Base-by-base conservation (phyloP, 2,888 invertebrate genomes). In the Geophilus truncorum region DNA sequence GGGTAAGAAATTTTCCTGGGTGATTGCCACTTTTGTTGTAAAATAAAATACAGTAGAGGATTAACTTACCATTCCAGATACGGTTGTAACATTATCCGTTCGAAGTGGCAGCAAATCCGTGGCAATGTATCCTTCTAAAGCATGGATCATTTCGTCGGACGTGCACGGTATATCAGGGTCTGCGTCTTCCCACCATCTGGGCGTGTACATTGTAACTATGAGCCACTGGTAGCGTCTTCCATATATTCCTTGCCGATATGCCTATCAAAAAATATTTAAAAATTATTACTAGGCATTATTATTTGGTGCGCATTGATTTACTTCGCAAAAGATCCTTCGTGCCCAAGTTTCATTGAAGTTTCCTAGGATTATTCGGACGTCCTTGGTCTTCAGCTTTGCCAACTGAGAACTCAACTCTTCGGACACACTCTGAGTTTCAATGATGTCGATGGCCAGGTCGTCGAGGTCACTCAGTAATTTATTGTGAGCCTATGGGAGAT, bases 261-360 rank as follows among this genome's bases (percentile, higher is more conserved):
- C 87, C 84, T 86, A 80, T 32, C 32, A 32, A 32, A 32, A 32
- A 32, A 32, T 32, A 32, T 32, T 32, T 32, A 6, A 6, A 32
- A n/a, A n/a, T n/a, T n/a, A n/a, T n/a, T n/a, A n/a, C n/a, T n/a
- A n/a, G n/a, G n/a, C n/a, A n/a, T n/a, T n/a, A n/a, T n/a, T n/a
- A n/a, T n/a, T n/a, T n/a, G n/a, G n/a, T n/a, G n/a, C n/a, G n/a
- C n/a, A n/a, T n/a, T n/a, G n/a, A n/a, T n/a, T n/a, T 85, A 88
- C 88, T 84, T 86, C 84, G 83, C 88, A 88, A 82, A 82, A 82
- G 25, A 81, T 79, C 84, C 91, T 91, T 80, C 95, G 89, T 0
- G 98, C 97, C 94, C 96, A 96, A 79, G 92, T 92, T 86, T 96
- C 96, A 87, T 97, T 96, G 87, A 98, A 97, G 88, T 98, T 98